Base-by-base conservation (phyloP, 1,140 invertebrate genomes). In the Sycophila sp. region DNA sequence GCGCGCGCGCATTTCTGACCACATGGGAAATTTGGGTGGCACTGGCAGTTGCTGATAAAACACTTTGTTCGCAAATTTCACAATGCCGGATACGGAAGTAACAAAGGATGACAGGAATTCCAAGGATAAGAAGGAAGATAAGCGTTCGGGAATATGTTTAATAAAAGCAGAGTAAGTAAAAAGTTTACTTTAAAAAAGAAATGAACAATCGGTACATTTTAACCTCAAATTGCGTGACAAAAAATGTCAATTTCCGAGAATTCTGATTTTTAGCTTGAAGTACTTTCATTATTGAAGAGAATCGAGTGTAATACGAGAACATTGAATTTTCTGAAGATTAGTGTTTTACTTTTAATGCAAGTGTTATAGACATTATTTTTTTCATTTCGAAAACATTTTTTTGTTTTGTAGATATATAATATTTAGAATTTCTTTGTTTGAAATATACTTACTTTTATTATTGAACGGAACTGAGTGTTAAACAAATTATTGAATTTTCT, bases 91-190 rank as follows among this genome's bases (percentile, higher is more conserved):
- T 36, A 24, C 19, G 4, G 51, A 56, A 30, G 68, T 47, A 32
- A 40, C 42, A 19, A 45, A 36, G 22, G 17, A 24, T 17, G 45
- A 36, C 13, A 8, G 3, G 15, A 36, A n/a, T 26, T 17, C 13
- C 4, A 42, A 42, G 32, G 73, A 81, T 72, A 73, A 73, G 22
- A 69, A 55, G 49, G 77, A 83, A 32, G 79, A 83, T 67, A 82
- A 79, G 56, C 73, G 75, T 10, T 80, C 77, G 47, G 88, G 89
- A 10, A 83, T 89, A 62, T 90, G 89, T 68, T 78, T 83, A 72
- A 88, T 89, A 68, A 89, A 90, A 78, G 77, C 83, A 69, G 86
- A 89, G 89, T 89, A 81, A 78, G 78, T 80, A 26, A n/a, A 56
- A 60, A 60, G 24, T 47, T 60, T 28, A 24, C 59, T 30, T 49